Base-by-base conservation (phyloP, 2,797 vertebrate species). In the Chaunax sp. region DNA sequence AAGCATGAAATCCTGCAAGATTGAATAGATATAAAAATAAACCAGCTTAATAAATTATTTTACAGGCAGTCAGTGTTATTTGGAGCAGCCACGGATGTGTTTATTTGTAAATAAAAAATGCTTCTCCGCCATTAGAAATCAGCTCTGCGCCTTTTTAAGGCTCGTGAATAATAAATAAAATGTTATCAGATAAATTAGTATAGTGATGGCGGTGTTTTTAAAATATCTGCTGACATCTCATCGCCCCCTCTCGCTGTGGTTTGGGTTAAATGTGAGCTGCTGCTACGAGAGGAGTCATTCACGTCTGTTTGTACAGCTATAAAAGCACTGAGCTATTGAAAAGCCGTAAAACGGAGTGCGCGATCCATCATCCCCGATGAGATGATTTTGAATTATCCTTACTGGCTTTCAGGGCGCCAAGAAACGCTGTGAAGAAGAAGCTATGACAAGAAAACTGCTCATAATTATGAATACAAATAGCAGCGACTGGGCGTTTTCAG, bases 221-320 rank as follows among this genome's bases (percentile, higher is more conserved):
- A 25, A 4, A 38, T 44, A 5, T 40, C 11, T 51, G 41, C 82
- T 84, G 92, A 91, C 92, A 51, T 23, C 51, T 37, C 41, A n/a
- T 40, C 26, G 44, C 41, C 69, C 16, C 46, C 40, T 51, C 55
- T 38, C 65, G 46, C 49, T 72, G 22, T 37, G 57, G 69, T 75
- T 84, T 64, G 53, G 71, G 67, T 81, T 87, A 89, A 89, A 85
- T 83, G 77, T 78, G 66, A 90, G 86, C 90, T 88, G 87, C 92
- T 84, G 92, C 84, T 85, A 89, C 84, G 72, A 87, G 92, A 94
- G 89, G 93, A 96, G 93, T 94, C 94, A 94, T 95, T 95, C 95
- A 94, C 94, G 93, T 94, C 89, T 95, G 96, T 96, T 96, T 96
- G 95, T 93, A 85, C 94, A 94, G 94, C 95, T 93, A 94, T 95